Evolutionary conservation across 1,140 invertebrate genomes (phyloP).

Genomic region (Diploscapter pachys): DNA sequence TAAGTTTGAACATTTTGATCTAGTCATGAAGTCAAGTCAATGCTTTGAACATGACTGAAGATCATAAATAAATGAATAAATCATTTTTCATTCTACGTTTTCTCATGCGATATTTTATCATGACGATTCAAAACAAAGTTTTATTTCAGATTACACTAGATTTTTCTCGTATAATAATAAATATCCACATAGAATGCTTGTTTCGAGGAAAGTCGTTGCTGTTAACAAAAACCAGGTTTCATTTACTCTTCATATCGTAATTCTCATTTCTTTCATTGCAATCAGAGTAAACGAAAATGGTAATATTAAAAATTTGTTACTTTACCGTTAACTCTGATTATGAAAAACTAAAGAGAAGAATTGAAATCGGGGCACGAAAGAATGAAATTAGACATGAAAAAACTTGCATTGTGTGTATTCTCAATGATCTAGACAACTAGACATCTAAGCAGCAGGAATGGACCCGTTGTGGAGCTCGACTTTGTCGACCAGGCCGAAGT

Average conservation of each 20-base stretch:
- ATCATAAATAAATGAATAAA: too few species aligned
- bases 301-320: not conserved
- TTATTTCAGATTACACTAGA: too few species aligned
- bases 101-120: too few species aligned
- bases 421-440: not conserved
- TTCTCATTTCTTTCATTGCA: not conserved
- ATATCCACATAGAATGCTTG: too few species aligned
- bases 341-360: not conserved
- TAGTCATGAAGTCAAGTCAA: too few species aligned
- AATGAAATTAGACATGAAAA: not conserved
- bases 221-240: too few species aligned
- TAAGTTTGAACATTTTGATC: not conserved
- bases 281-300: not conserved
- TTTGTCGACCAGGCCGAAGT: slow-evolving; percentile 92
- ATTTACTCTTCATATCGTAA: too few species aligned
- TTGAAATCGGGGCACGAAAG: not conserved
- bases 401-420: not conserved
- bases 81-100: too few species aligned
- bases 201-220: too few species aligned
- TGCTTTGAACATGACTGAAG: too few species aligned
- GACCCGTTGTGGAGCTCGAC: slow-evolving; percentile 69
- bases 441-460: slow-evolving; percentile 27
- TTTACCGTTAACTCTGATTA: not conserved
- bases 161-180: too few species aligned
- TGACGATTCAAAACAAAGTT: too few species aligned